Conservation (phyloP, 2,113 vertebrate genomes). For the Bambusicola thoracicus region DNA sequence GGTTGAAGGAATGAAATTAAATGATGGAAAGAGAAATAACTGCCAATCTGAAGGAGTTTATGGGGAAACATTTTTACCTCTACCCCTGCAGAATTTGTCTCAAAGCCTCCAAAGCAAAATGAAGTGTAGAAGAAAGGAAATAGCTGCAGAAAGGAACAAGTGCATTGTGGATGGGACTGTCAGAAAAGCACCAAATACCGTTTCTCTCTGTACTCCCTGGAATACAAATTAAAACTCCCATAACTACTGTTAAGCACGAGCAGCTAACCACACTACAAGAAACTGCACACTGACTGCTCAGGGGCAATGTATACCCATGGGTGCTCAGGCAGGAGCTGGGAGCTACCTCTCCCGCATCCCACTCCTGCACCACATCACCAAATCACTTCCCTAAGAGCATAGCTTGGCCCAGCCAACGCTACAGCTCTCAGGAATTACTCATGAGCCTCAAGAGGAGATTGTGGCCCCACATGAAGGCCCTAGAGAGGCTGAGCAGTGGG, state of each 20-base stretch:
- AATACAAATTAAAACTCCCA: not conserved
- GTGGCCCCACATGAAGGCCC: too few species aligned
- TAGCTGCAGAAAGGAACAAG: not conserved
- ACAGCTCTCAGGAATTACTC: not conserved
- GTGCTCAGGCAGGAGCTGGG: not conserved
- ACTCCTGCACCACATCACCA: accelerated
- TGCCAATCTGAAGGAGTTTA: not conserved
- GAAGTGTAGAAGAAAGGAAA: not conserved
- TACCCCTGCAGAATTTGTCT: not conserved
- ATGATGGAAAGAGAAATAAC: not conserved
- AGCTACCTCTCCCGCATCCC: not conserved
- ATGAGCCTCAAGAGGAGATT: not conserved
- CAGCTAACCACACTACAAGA: too few species aligned
- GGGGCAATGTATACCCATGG: not conserved
- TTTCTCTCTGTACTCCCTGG: not conserved
- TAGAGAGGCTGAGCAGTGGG: too few species aligned
- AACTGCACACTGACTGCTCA: accelerated
- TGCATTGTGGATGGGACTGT: not conserved
- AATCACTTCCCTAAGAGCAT: not conserved
- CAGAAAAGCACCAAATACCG: not conserved
- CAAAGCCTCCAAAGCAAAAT: not conserved
- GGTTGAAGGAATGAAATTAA: not conserved
- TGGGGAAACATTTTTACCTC: not conserved
- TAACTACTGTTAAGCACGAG: accelerated
- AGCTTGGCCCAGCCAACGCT: not conserved